phyloP scores from a whole-genome alignment of 2,888 invertebrate genomes.

The Holacanthella duospinosa region DNA sequence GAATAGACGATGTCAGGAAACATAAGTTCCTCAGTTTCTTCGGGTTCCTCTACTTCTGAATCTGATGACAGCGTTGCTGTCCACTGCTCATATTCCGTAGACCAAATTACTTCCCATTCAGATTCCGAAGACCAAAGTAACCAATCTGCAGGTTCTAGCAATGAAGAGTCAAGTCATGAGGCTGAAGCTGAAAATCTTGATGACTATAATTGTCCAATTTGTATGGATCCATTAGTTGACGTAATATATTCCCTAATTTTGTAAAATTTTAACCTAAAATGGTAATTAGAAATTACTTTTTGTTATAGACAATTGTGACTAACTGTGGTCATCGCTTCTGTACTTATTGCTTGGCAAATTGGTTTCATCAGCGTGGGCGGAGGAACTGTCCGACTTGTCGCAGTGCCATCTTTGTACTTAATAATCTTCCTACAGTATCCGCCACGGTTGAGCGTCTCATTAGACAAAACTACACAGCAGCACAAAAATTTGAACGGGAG shows the following conservation, averaged over 20 bases:
- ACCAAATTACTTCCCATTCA: too few relatives aligned
- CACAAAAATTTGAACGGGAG: conserved; percentile 8
- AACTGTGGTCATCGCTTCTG: conserved; percentile 27
- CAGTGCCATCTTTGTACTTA: neutral
- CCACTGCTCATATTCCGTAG: too few relatives aligned
- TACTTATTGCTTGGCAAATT: conserved; percentile 23
- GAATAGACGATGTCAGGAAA: too few relatives aligned
- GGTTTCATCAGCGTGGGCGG: conserved; percentile 17
- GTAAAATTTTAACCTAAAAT: too few relatives aligned
- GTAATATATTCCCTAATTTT: conserved; percentile 11
- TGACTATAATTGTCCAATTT: conserved; percentile 28
- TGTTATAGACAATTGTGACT: conserved; percentile 19
- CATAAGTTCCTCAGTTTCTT: too few relatives aligned
- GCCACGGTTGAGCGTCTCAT: neutral
- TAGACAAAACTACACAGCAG: neutral
- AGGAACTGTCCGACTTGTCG: conserved; percentile 27
- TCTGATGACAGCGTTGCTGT: too few relatives aligned
- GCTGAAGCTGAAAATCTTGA: too few relatives aligned
- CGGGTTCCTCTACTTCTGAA: too few relatives aligned
- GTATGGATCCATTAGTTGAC: conserved; percentile 26
- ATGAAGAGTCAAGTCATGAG: too few relatives aligned
- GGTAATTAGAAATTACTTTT: neutral
- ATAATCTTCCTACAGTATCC: neutral
- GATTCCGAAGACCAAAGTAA: too few relatives aligned
- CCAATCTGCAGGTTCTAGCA: too few relatives aligned